A percentile compares a stretch with the other conserved stretches of the same genome.
Evolutionary conservation across 2,797 vertebrate genomes (phyloP).

Genomic region (Thamnophis elegans): DNA sequence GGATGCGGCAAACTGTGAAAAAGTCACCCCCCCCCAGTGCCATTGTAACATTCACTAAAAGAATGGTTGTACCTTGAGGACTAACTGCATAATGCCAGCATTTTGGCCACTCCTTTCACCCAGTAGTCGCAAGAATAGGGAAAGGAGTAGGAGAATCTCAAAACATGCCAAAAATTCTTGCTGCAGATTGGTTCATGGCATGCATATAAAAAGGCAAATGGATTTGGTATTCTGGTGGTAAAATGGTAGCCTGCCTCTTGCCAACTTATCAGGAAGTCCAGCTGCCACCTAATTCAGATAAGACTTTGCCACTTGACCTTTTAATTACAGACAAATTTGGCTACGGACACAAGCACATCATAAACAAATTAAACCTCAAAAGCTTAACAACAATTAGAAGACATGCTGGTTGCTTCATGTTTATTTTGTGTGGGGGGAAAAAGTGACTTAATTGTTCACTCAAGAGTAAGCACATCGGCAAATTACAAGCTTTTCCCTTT

Average conservation of each 20-base stretch:
- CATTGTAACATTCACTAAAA: not conserved
- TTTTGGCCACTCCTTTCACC: not conserved
- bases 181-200: not conserved
- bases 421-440: slow-evolving; percentile 20
- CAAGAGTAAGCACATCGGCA: slow-evolving; percentile 32
- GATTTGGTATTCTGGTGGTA: not conserved
- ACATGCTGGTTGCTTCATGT: slow-evolving; percentile 45
- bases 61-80: not conserved
- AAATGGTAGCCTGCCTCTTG: not conserved
- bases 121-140: not conserved
- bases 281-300: not conserved
- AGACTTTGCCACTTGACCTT: not conserved
- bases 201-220: not conserved
- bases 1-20: not conserved
- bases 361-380: slow-evolving; percentile 11
- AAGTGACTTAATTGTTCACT: slow-evolving; percentile 32
- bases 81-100: not conserved
- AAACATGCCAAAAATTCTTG: not conserved
- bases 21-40: not conserved
- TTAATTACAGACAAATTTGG: not conserved
- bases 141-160: too few relatives aligned
- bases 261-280: not conserved
- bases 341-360: not conserved
- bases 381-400: slow-evolving; percentile 23
- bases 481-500: slow-evolving; percentile 33